Percentiles rank a stretch among this genome's conserved stretches.
Conservation (phyloP, 2,888 invertebrate genomes). For the Ariolimax columbianus region DNA sequence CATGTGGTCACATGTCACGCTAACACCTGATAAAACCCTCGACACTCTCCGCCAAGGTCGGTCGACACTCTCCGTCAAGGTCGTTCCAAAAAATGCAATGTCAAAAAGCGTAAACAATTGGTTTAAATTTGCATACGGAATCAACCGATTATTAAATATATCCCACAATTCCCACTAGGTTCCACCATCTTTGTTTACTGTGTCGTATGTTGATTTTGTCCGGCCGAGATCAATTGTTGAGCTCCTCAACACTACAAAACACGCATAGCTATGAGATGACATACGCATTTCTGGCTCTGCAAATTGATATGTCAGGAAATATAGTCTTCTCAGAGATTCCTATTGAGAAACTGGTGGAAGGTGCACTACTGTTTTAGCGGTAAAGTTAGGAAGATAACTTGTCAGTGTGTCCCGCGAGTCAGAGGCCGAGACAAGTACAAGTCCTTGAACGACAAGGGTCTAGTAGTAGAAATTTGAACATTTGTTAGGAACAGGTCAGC, state of each 20-base stretch:
- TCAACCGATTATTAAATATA: not conserved
- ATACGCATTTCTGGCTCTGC: no score
- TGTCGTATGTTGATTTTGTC: not conserved
- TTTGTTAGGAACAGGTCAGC: not conserved
- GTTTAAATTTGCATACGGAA: slow-evolving; percentile 19
- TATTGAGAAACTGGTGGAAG: not conserved
- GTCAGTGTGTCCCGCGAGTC: not conserved
- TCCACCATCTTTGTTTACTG: slow-evolving; percentile 52
- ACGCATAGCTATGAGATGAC: no score
- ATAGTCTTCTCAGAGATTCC: not conserved
- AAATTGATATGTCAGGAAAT: not conserved
- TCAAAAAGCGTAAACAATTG: not conserved
- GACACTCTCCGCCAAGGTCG: no score
- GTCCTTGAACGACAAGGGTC: not conserved
- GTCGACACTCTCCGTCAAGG: no score
- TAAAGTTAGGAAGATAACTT: not conserved
- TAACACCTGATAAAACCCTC: no score
- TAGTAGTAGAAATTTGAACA: not conserved
- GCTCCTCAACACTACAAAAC: no score
- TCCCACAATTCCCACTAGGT: slow-evolving; percentile 42
- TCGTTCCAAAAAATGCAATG: not conserved
- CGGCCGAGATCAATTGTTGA: not conserved
- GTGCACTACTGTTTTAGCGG: not conserved
- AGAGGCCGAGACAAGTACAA: slow-evolving; percentile 8
- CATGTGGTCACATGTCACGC: no score